Conservation (phyloP, 2,888 invertebrate species). For the Philereme vetulata region DNA sequence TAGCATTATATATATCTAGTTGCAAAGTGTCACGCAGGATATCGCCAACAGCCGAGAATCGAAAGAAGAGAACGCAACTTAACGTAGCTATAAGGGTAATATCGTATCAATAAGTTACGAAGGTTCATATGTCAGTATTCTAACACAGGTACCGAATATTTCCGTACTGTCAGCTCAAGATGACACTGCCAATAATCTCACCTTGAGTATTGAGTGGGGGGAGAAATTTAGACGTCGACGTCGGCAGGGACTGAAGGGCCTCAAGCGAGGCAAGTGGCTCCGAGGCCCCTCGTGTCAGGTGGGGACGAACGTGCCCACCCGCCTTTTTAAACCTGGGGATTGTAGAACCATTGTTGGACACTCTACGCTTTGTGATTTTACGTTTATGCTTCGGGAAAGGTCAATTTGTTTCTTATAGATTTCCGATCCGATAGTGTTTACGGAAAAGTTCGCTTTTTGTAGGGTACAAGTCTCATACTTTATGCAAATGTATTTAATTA, state of each 20-base stretch:
- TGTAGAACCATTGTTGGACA: constrained; percentile 45
- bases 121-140: background rate
- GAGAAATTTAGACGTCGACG: constrained; percentile 56
- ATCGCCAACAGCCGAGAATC: no score
- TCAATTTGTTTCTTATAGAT: constrained; percentile 32
- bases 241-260: constrained; percentile 55
- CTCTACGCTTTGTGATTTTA: constrained; percentile 39
- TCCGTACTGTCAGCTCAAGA: constrained; percentile 21
- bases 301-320: constrained; percentile 58
- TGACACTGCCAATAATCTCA: constrained; percentile 33
- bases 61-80: no score
- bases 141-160: constrained; percentile 1
- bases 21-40: no score
- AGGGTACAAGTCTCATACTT: no score
- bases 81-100: no score
- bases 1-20: no score
- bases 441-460: background rate
- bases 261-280: constrained; percentile 50
- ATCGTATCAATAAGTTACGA: no score
- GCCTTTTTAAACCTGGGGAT: constrained; percentile 53
- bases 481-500: no score
- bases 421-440: constrained; percentile 15
- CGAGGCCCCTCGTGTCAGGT: constrained; percentile 49
- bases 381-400: constrained; percentile 32
- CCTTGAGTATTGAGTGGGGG: constrained; percentile 47